These are phyloP conservation scores for Apeltes quadracus DNA, from an alignment of 2,113 vertebrate genomes.

Conservation along the genomic window DNA sequence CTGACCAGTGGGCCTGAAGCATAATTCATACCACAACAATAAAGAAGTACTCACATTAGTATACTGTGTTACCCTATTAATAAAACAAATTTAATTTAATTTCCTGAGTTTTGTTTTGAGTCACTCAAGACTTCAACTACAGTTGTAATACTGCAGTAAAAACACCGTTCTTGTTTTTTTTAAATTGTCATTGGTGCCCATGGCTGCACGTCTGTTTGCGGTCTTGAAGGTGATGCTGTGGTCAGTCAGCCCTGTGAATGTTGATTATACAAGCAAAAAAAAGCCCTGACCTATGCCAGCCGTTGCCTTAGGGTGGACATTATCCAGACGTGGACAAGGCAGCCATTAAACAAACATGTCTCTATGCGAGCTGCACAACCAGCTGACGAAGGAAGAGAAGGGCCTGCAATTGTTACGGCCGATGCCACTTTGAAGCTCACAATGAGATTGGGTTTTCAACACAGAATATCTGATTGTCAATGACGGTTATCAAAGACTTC, in stretches of 20 bases:
- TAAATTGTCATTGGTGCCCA: slow-evolving; percentile 9
- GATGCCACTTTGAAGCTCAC: slow-evolving; percentile 30
- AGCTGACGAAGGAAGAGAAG: slow-evolving; percentile 45
- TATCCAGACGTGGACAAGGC: slow-evolving; percentile 57
- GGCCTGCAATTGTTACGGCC: not conserved
- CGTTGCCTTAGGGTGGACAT: slow-evolving; percentile 50
- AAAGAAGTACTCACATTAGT: not conserved
- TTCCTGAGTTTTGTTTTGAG: not conserved
- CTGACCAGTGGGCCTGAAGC: too few relatives aligned
- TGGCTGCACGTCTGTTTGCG: slow-evolving; percentile 38
- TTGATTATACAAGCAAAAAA: slow-evolving; percentile 66
- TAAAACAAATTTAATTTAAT: not conserved
- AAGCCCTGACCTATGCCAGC: slow-evolving; percentile 59
- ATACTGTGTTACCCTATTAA: not conserved
- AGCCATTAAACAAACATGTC: slow-evolving; percentile 68
- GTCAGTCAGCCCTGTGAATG: slow-evolving; percentile 45
- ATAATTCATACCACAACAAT: not conserved
- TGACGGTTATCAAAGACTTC: not conserved
- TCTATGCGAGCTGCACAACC: slow-evolving; percentile 40
- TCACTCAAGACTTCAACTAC: not conserved
- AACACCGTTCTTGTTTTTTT: slow-evolving; percentile 11
- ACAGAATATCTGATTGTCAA: not conserved
- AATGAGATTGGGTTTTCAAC: slow-evolving; percentile 1
- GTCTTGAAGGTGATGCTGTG: slow-evolving; percentile 41
- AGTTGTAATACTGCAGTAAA: not conserved